A percentile compares a stretch with the other conserved stretches of the same genome.
Evolutionary conservation across 2,113 vertebrate genomes (phyloP).

Genomic region (Pycnonotus jocosus): DNA sequence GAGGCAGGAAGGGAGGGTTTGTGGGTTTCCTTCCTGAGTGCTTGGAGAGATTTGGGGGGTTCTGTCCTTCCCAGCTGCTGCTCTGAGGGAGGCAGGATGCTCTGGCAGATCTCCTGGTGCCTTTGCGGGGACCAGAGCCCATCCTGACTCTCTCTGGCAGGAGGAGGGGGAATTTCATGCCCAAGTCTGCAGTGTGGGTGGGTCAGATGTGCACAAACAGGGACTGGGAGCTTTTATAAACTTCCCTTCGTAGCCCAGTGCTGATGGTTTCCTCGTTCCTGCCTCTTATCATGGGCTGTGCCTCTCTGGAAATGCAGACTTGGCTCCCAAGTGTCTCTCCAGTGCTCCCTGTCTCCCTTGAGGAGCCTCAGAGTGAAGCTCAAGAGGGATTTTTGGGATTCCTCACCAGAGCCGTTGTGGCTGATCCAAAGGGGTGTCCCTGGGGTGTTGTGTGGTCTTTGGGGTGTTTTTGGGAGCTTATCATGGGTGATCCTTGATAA

Average conservation of each 20-base stretch:
- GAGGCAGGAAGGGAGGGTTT: background rate
- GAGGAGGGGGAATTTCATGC: background rate
- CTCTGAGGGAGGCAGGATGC: background rate
- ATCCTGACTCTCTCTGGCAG: background rate
- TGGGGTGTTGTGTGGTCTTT: background rate
- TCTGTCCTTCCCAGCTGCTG: background rate
- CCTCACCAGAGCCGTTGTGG: rapidly evolving
- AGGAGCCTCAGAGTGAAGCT: background rate
- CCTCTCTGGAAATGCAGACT: background rate
- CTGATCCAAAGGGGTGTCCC: background rate
- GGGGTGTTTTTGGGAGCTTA: background rate
- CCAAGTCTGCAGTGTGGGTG: background rate
- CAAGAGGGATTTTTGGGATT: background rate
- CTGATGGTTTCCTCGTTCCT: background rate
- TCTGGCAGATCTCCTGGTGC: background rate
- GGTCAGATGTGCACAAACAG: background rate
- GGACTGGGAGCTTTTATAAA: background rate
- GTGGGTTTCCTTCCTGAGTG: background rate
- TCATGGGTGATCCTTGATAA: background rate
- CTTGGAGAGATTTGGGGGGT: background rate
- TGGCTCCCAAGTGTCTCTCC: background rate
- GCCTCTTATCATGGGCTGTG: background rate
- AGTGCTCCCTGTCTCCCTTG: background rate
- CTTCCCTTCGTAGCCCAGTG: background rate
- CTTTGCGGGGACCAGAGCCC: background rate